Evolutionary conservation across 1,140 invertebrate species (phyloP), one percentile per base, ranked within the genome.

Genomic region (Batillaria attramentaria): DNA sequence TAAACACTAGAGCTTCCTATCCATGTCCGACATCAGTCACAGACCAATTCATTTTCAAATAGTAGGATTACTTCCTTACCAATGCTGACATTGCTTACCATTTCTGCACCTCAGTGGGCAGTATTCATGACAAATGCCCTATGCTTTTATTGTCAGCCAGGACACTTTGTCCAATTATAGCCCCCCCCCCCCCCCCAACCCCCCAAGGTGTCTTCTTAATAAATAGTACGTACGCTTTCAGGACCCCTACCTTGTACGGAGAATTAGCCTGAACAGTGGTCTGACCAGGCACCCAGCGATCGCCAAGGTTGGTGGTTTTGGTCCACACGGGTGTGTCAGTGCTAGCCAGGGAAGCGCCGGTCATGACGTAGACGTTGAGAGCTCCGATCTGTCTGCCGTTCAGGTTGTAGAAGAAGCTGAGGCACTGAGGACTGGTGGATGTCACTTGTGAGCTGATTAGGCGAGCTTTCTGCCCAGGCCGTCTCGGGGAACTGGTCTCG

Each of bases 351-450:
- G 78, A 35, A 31, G 57, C 79, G 57, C 65, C 68, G 5, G 28
- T 62, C 35, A 65, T 62, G n/a, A 75, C 39, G 73, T 75, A 75
- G 46, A 75, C 39, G 57, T 75, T 70, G 13, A 91, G 80, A 10
- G 84, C 84, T 5, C 83, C 83, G 69, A 89, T 84, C 31, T 79
- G 62, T 39, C 24, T 74, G 20, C 95, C 95, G 82, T 92, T 95
- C 95, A 96, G 95, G 84, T 95, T 94, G 84, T 92, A 94, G 92
- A 93, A 96, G 88, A 96, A 95, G 18, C 80, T 81, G 13, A 89
- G 72, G 80, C 88, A 89, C 35, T 74, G 76, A 16, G 39, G 85
- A 5, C 81, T 82, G 0, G 84, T 76, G 6, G 83, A 76, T 33
- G 89, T 86, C 16, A 83, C 60, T 37, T 83, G 74, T 62, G 86